Evolutionary conservation across 2,888 invertebrate genomes (phyloP).

Genomic region (Eilema caniola): DNA sequence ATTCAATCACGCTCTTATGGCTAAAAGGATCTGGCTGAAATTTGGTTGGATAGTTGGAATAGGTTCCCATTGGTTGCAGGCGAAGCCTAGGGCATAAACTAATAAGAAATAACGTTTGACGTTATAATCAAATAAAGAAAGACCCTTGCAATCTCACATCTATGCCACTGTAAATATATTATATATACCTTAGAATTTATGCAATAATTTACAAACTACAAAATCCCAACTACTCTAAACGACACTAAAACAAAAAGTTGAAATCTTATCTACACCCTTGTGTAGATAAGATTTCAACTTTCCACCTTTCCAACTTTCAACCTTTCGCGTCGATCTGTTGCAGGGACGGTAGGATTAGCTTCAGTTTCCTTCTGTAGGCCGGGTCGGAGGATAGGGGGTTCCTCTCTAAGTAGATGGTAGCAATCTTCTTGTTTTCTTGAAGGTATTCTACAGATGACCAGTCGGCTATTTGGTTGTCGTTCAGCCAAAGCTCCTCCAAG

Average conservation of each 20-base stretch:
- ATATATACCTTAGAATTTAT: too few species aligned
- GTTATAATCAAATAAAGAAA: too few species aligned
- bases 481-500: slow-evolving; percentile 98
- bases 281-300: too few species aligned
- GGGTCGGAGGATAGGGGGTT: slow-evolving; percentile 95
- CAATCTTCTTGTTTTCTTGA: slow-evolving; percentile 88
- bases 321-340: slow-evolving; percentile 98
- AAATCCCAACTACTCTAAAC: slow-evolving; percentile 35
- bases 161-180: neutral
- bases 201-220: slow-evolving; percentile 21
- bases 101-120: too few species aligned
- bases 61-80: too few species aligned
- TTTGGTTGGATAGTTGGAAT: too few species aligned
- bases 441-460: slow-evolving; percentile 95
- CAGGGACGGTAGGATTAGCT: slow-evolving; percentile 94
- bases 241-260: slow-evolving; percentile 25
- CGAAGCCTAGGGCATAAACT: too few species aligned
- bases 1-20: too few species aligned
- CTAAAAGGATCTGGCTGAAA: too few species aligned
- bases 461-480: slow-evolving; percentile 94
- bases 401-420: slow-evolving; percentile 96
- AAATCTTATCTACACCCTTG: slow-evolving; percentile 90
- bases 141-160: neutral
- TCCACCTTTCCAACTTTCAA: too few species aligned
- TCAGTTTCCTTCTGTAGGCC: slow-evolving; percentile 96